phyloP scores from a whole-genome alignment of 2,113 vertebrate species.

The Oceanodroma tethys region DNA sequence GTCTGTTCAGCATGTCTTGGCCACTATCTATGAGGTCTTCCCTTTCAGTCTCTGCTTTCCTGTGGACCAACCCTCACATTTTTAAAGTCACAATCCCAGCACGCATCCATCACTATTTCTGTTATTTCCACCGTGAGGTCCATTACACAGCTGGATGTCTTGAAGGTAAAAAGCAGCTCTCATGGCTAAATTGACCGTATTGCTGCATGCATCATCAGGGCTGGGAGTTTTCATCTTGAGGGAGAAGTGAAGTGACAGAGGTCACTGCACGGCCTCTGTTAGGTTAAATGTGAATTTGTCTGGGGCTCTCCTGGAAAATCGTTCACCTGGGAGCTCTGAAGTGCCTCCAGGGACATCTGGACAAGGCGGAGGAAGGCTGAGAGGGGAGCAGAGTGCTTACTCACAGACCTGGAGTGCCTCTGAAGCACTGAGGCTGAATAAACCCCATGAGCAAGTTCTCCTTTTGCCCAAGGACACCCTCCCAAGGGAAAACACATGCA shows the following conservation, averaged over 20 bases:
- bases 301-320: neutral
- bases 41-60: neutral
- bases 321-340: neutral
- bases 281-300: neutral
- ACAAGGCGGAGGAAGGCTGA: neutral
- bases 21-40: neutral
- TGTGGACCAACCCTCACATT: neutral
- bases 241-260: conserved; percentile 1
- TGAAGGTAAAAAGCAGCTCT: neutral
- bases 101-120: neutral
- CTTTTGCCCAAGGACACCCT: neutral
- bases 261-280: neutral
- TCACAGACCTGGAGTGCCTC: neutral
- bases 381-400: neutral
- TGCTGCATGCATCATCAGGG: neutral
- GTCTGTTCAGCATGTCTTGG: neutral
- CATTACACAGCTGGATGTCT: neutral
- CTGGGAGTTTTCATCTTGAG: neutral
- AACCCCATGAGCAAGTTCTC: neutral
- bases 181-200: neutral
- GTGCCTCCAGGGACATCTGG: neutral
- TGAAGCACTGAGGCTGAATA: neutral
- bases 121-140: neutral
- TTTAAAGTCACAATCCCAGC: neutral
- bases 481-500: neutral